Evolutionary conservation across 2,888 invertebrate genomes (phyloP).

Genomic region (Morpho helenor): DNA sequence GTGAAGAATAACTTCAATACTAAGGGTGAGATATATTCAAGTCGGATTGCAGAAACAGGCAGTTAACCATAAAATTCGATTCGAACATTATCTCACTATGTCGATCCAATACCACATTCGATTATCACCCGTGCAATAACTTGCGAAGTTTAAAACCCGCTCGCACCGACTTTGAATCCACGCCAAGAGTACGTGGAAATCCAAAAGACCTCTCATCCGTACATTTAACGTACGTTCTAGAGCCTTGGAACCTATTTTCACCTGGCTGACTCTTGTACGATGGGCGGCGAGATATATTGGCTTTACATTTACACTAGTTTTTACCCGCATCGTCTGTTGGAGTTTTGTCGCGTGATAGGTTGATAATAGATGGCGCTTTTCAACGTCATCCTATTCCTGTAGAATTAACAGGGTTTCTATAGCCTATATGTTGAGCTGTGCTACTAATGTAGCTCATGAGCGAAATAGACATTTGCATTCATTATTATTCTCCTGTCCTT

Average conservation of each 20-base stretch:
- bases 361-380: no score
- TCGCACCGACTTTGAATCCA: slow-evolving; percentile 31
- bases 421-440: no score
- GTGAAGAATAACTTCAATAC: no score
- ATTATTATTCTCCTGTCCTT: no score
- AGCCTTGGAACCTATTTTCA: slow-evolving; percentile 25
- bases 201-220: slow-evolving; percentile 27
- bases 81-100: slow-evolving; percentile 4
- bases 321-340: not conserved
- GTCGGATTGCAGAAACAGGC: slow-evolving; percentile 2
- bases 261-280: slow-evolving; percentile 21
- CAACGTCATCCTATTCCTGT: not conserved
- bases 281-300: slow-evolving; percentile 14
- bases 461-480: no score
- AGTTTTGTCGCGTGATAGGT: no score
- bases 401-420: no score
- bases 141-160: slow-evolving; percentile 33
- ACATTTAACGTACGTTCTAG: slow-evolving; percentile 27
- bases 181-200: slow-evolving; percentile 36
- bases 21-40: no score
- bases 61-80: slow-evolving; percentile 1
- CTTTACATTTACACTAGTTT: slow-evolving; percentile 1
- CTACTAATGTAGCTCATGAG: no score
- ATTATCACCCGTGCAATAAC: slow-evolving; percentile 33
- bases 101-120: slow-evolving; percentile 29